These are phyloP conservation scores for Abrostola triplasia DNA, from an alignment of 2,888 invertebrate species.

Conservation along the genomic window DNA sequence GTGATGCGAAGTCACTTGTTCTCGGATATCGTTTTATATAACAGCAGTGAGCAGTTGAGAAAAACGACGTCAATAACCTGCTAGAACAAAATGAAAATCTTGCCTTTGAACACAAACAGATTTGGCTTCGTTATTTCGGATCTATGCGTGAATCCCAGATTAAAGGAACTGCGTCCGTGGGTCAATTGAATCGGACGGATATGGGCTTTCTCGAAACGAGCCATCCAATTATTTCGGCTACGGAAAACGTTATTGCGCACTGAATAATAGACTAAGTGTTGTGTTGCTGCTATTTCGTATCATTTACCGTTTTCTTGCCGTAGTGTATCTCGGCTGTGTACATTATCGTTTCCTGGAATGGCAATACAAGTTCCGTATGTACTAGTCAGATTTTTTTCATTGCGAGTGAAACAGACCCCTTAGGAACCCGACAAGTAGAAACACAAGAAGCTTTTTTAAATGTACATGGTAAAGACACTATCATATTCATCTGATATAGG, in stretches of 20 bases:
- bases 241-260: constrained; percentile 45
- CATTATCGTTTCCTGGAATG: constrained; percentile 51
- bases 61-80: not conserved
- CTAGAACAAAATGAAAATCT: not conserved
- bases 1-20: constrained; percentile 40
- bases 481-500: no score
- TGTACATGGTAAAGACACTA: not conserved
- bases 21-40: constrained; percentile 41
- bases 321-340: constrained; percentile 38
- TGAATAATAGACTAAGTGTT: constrained; percentile 54
- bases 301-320: constrained; percentile 47
- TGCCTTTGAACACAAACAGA: no score
- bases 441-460: not conserved
- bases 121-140: constrained; percentile 23
- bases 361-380: constrained; percentile 41
- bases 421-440: constrained; percentile 7
- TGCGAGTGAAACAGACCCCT: constrained; percentile 11
- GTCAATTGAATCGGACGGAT: constrained; percentile 44
- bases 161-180: constrained; percentile 29
- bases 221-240: constrained; percentile 53
- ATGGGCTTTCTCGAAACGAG: constrained; percentile 49
- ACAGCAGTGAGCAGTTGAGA: not conserved
- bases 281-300: constrained; percentile 35
- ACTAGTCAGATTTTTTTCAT: constrained; percentile 33
- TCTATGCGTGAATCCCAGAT: constrained; percentile 21